A percentile compares a stretch with the other conserved stretches of the same genome.
phyloP scores from a whole-genome alignment of 2,113 vertebrate species.

The Nanorana parkeri region DNA sequence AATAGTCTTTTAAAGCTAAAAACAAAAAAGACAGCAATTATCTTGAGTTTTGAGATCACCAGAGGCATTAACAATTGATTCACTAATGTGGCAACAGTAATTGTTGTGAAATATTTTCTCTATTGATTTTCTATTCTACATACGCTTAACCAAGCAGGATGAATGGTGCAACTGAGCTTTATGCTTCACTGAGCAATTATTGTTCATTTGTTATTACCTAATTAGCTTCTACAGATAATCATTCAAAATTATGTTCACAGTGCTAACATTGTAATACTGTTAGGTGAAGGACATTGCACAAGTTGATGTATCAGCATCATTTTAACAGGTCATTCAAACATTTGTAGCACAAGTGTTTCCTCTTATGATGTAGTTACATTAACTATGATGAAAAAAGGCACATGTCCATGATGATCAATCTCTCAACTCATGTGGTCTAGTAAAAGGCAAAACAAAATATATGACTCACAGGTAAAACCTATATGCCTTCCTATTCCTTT shows the following conservation, averaged over 20 bases:
- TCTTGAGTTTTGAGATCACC: background rate
- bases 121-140: background rate
- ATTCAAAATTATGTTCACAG: slow-evolving; percentile 19
- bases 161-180: slow-evolving; percentile 2
- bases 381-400: too few species aligned
- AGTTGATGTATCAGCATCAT: background rate
- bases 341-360: too few species aligned
- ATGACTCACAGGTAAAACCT: too few species aligned
- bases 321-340: background rate
- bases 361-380: too few species aligned
- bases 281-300: background rate
- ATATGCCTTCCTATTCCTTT: too few species aligned
- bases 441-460: too few species aligned
- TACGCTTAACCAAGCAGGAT: background rate
- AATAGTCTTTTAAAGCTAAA: background rate
- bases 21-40: background rate
- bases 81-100: background rate
- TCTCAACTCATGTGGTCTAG: too few species aligned
- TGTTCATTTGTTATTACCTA: slow-evolving; percentile 17
- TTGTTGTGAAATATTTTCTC: background rate
- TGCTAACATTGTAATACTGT: slow-evolving; percentile 16
- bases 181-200: slow-evolving; percentile 6
- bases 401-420: too few species aligned
- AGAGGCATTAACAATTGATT: background rate
- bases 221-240: slow-evolving; percentile 44